Evolutionary conservation across 2,113 vertebrate genomes (phyloP), one percentile per base, ranked within the genome.

Genomic region (Xenopus laevis): DNA sequence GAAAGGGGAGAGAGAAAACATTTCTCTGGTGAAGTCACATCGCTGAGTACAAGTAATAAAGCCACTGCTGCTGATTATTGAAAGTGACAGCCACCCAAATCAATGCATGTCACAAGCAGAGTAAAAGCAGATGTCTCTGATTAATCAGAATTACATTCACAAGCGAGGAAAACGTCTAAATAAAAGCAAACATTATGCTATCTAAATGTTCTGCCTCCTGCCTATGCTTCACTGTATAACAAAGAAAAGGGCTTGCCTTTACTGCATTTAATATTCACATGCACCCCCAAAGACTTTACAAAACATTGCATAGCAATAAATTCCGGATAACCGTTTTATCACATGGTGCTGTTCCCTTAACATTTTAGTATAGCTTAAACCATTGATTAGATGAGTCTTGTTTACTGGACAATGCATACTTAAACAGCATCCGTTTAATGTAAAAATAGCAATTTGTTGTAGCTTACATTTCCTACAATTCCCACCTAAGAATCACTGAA

Each of bases 141-240:
- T 91, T 87, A 88, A 89, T 88, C 87, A 86, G 84, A 94, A 91
- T 88, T 91, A 91, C 87, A 85, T 82, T 84, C 71, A 78, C 60
- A 81, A 82, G 78, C 40, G 78, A 83, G 83, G 73, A 73, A 84
- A 84, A 79, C 70, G 79, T 79, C 60, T 79, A 78, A 86, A 82
- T 78, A 63, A 83, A 86, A 88, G 77, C 71, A 86, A 84, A 83
- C 65, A 78, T 61, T 80, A 69, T 82, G 77, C 72, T 71, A 71
- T 68, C 47, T 44, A 44, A 20, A 3, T 1, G 79, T 78, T 53
- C 20, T 27, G 53, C 40, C 16, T 65, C 16, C 40, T 65, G 63
- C 63, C 10, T 50, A 60, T 12, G 47, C 27, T 16, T 68, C 46
- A 7, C 10, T 27, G 27, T 30, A 61, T 10, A 13, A 62, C 46